Evolutionary conservation across 1,140 invertebrate species (phyloP).

Genomic region (Drosophila nasuta): DNA sequence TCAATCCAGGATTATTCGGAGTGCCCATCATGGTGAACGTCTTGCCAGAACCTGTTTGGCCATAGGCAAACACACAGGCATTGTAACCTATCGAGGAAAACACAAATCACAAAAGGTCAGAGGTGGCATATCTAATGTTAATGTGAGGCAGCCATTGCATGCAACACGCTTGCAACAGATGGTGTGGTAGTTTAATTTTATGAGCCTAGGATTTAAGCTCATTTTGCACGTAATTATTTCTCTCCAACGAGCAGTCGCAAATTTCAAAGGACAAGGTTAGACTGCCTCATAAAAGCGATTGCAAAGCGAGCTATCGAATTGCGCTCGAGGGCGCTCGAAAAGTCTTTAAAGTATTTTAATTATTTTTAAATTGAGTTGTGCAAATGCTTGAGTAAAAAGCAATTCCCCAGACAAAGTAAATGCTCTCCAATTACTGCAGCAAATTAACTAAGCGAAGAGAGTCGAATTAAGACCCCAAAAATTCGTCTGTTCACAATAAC

Average conservation of each 20-base stretch:
- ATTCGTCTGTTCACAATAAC: background rate
- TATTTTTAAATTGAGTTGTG: background rate
- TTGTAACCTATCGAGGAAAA: slow-evolving; percentile 91
- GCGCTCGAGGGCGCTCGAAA: background rate
- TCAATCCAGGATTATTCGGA: slow-evolving; percentile 91
- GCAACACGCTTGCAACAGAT: slow-evolving; percentile 15
- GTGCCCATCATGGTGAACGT: slow-evolving; percentile 99
- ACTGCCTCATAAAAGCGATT: background rate
- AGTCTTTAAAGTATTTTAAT: background rate
- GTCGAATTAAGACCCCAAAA: background rate
- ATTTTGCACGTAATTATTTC: slow-evolving; percentile 9
- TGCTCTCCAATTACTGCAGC: background rate
- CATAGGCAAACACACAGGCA: slow-evolving; percentile 97
- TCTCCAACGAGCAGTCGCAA: background rate
- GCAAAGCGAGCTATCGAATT: background rate
- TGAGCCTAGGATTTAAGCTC: background rate
- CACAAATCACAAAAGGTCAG: slow-evolving; percentile 31
- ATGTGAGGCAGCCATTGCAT: slow-evolving; percentile 22
- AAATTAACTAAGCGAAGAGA: background rate
- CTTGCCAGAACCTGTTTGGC: slow-evolving; percentile 94
- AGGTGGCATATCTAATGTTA: background rate
- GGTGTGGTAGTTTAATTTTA: background rate
- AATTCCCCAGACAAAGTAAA: background rate
- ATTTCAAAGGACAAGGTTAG: slow-evolving; percentile 15
- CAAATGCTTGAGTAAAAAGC: background rate